Percentiles rank a stretch among this genome's conserved stretches.
Conservation (phyloP, 2,888 invertebrate genomes). For the Rotaria sp. region DNA sequence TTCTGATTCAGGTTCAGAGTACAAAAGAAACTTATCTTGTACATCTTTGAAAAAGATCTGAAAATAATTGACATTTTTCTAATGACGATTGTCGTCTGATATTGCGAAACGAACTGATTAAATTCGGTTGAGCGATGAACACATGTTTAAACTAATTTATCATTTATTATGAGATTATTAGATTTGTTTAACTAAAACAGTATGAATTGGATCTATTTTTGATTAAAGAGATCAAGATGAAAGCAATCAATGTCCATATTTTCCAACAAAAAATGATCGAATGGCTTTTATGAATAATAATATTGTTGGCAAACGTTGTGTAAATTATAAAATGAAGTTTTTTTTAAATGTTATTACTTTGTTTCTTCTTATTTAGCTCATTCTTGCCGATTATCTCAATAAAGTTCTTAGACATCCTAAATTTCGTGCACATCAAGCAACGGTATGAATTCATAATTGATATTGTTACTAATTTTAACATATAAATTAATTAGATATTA, state of each 20-base stretch:
- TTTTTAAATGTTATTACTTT: not conserved
- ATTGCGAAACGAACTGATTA: not conserved
- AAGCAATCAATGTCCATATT: not conserved
- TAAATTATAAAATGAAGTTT: not conserved
- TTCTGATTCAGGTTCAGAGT: too few relatives aligned
- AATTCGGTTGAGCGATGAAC: too few relatives aligned
- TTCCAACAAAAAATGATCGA: slow-evolving; percentile 31
- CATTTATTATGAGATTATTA: too few relatives aligned
- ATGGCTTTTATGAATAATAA: slow-evolving; percentile 11
- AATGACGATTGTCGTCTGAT: not conserved
- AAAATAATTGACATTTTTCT: not conserved
- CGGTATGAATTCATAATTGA: not conserved
- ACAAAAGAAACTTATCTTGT: too few relatives aligned
- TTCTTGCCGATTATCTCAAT: slow-evolving; percentile 33
- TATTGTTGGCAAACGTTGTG: slow-evolving; percentile 26
- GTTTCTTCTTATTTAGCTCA: not conserved
- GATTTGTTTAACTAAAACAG: too few relatives aligned
- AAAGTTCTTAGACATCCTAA: slow-evolving; percentile 27
- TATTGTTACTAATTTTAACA: not conserved
- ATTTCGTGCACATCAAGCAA: slow-evolving; percentile 32
- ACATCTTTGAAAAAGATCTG: too few relatives aligned
- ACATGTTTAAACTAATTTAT: too few relatives aligned
- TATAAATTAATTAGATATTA: too few relatives aligned
- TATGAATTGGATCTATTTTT: not conserved
- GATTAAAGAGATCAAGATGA: not conserved